Conservation (phyloP, 2,888 invertebrate species). For the Lydus trimaculatus region DNA sequence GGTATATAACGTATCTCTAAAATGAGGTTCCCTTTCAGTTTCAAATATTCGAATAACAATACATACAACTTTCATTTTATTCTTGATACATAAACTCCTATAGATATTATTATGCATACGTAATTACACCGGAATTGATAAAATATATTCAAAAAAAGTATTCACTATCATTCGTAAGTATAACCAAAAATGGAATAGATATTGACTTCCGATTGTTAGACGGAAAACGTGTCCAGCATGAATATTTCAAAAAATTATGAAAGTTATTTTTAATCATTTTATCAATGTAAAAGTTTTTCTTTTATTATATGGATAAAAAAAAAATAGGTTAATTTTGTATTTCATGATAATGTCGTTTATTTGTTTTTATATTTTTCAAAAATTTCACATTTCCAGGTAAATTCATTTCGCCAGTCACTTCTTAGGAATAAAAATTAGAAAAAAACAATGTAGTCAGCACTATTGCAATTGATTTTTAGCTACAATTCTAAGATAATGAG, state of each 20-base stretch:
- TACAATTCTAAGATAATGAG: conserved; percentile 30
- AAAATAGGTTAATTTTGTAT: too few species aligned
- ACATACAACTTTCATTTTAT: background rate
- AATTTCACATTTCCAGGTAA: conserved; percentile 21
- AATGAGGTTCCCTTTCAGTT: too few species aligned
- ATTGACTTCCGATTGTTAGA: background rate
- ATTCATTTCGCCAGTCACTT: background rate
- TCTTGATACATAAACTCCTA: background rate
- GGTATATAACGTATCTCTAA: too few species aligned
- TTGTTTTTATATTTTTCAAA: background rate
- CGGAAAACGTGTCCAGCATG: background rate
- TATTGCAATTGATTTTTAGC: conserved; percentile 22
- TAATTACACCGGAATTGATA: background rate
- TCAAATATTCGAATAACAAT: background rate
- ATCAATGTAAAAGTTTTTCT: background rate
- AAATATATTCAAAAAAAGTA: background rate
- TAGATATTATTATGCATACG: background rate
- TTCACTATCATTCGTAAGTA: background rate
- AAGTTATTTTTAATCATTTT: background rate
- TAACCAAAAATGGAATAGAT: conserved; percentile 6
- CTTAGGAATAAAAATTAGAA: conserved; percentile 3
- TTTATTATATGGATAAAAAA: too few species aligned
- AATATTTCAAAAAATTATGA: background rate
- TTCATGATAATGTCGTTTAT: too few species aligned
- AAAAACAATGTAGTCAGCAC: conserved; percentile 25